phyloP scores from a whole-genome alignment of 2,113 vertebrate genomes.

The Fulmarus glacialis region DNA sequence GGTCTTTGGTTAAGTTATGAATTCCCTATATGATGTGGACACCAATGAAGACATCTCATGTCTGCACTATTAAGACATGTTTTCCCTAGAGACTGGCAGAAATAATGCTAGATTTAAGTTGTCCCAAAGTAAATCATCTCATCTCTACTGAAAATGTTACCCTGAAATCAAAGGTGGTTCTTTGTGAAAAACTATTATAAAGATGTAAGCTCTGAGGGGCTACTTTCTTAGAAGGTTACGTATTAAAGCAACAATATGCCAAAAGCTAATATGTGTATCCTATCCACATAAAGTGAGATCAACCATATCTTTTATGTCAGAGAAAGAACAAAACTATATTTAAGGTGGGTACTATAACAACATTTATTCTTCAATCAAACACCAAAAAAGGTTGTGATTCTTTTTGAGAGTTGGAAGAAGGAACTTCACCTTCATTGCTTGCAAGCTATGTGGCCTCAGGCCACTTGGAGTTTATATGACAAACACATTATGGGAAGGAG shows the following conservation, averaged over 20 bases:
- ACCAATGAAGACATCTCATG: background rate
- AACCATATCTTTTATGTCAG: background rate
- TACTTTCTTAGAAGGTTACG: background rate
- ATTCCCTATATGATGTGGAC: background rate
- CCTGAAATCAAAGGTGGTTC: background rate
- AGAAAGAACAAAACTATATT: background rate
- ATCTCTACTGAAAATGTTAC: background rate
- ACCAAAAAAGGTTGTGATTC: background rate
- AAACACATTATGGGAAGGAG: background rate
- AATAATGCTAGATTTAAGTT: background rate
- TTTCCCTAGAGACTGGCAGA: background rate
- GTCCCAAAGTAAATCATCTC: background rate
- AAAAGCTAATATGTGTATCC: background rate
- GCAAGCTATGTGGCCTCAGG: background rate
- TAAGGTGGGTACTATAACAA: background rate
- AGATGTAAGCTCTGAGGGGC: background rate
- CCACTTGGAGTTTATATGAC: background rate
- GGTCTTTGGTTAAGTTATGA: background rate
- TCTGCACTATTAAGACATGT: background rate
- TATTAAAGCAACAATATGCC: background rate
- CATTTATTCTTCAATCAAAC: background rate
- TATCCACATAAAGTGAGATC: background rate
- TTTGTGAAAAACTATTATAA: background rate
- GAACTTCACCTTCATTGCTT: background rate
- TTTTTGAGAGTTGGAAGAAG: background rate